Conservation (phyloP, 2,797 vertebrate species). For the Leptoclinus maculatus region DNA sequence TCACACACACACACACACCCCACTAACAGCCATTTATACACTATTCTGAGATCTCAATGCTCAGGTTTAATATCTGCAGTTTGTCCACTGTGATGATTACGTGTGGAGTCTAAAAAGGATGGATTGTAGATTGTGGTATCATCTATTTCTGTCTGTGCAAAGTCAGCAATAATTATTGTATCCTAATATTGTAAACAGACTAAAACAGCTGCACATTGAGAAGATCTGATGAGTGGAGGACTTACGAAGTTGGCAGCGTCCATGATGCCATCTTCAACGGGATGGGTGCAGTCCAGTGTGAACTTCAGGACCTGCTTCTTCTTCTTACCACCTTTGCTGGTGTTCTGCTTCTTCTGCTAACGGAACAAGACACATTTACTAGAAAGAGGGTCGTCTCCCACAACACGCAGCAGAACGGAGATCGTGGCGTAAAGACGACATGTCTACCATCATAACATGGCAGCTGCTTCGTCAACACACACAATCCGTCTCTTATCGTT, state of each 20-base stretch:
- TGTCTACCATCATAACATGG: not conserved
- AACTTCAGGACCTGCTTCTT: conserved; percentile 97
- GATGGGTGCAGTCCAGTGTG: conserved; percentile 96
- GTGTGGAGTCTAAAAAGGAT: not conserved
- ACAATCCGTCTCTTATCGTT: not conserved
- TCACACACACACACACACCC: not conserved
- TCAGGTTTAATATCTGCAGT: not conserved
- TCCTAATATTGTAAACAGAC: not conserved
- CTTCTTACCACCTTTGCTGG: conserved; percentile 90
- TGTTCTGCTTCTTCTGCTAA: conserved; percentile 76
- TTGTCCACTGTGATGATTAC: not conserved
- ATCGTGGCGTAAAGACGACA: not conserved
- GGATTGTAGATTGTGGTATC: no score
- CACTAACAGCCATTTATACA: no score
- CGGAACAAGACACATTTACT: not conserved
- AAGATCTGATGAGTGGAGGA: conserved; percentile 1
- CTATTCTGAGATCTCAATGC: not conserved
- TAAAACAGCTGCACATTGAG: not conserved
- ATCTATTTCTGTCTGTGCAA: not conserved
- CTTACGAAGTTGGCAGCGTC: conserved; percentile 97
- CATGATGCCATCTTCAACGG: conserved; percentile 98
- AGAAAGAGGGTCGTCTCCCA: no score
- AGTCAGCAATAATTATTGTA: no score
- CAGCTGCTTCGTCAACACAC: no score
- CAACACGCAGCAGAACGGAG: not conserved